Evolutionary conservation across 2,113 vertebrate genomes (phyloP).

Genomic region (Peromyscus maniculatus): DNA sequence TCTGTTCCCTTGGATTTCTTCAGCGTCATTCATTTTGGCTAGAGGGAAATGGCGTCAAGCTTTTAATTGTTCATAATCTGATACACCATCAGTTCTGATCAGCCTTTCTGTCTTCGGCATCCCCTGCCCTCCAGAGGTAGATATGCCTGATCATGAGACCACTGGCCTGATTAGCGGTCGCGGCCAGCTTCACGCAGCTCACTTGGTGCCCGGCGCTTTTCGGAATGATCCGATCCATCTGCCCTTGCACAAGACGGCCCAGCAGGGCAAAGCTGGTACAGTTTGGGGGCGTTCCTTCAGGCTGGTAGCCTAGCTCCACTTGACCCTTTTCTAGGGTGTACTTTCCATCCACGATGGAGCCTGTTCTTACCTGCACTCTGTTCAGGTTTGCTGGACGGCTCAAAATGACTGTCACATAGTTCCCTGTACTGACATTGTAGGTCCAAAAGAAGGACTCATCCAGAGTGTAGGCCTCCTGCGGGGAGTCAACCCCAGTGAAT

Average conservation of each 20-base stretch:
- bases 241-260: conserved; percentile 87
- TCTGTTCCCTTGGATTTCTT: neutral
- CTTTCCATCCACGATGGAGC: conserved; percentile 71
- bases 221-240: conserved; percentile 84
- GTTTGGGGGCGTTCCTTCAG: rapidly evolving
- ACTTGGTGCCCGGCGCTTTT: neutral
- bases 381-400: conserved; percentile 79
- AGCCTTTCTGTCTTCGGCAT: rapidly evolving
- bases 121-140: conserved; percentile 83
- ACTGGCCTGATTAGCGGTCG: conserved; percentile 86
- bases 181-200: conserved; percentile 90
- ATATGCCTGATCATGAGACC: conserved; percentile 91
- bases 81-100: neutral
- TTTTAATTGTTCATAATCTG: conserved; percentile 17
- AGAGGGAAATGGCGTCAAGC: neutral
- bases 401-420: conserved; percentile 88
- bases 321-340: conserved; percentile 86
- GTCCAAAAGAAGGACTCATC: conserved; percentile 92
- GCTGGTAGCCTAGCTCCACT: conserved; percentile 88
- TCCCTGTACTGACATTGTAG: conserved; percentile 84
- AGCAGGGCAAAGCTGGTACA: conserved; percentile 86
- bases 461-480: conserved; percentile 88
- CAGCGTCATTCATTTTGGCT: neutral
- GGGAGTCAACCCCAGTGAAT: conserved; percentile 81
- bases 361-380: conserved; percentile 87